A percentile compares a stretch with the other conserved stretches of the same genome.
phyloP scores from a whole-genome alignment of 2,888 invertebrate genomes.

The Philhelius pedissequus region DNA sequence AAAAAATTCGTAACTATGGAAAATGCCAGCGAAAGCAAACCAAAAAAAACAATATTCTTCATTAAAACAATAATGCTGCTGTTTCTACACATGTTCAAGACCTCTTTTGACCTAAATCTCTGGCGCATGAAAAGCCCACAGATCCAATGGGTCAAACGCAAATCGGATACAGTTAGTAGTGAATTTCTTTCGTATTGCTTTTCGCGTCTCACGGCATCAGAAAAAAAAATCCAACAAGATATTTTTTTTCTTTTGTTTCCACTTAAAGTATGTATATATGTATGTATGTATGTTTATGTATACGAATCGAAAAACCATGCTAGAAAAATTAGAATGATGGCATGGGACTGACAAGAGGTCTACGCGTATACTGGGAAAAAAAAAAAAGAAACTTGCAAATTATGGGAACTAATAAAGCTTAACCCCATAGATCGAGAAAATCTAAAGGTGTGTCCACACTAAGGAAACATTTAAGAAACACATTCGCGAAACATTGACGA shows the following conservation, averaged over 20 bases:
- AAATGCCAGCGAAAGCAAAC: neutral
- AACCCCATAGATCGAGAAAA: neutral
- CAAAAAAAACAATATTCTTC: neutral
- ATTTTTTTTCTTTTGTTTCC: neutral
- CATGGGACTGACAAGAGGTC: neutral
- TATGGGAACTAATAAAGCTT: neutral
- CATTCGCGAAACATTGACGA: too few species aligned
- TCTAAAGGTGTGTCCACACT: too few species aligned
- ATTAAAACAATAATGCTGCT: neutral
- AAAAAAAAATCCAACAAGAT: neutral
- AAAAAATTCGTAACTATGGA: neutral
- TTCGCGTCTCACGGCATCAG: constrained; percentile 1
- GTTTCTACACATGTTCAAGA: constrained; percentile 57
- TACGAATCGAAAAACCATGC: neutral
- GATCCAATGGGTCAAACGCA: constrained; percentile 57
- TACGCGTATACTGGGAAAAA: neutral
- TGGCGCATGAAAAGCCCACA: constrained; percentile 15
- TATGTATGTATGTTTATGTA: too few species aligned
- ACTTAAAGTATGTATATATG: too few species aligned
- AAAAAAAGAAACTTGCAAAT: neutral
- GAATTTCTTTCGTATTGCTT: constrained; percentile 2
- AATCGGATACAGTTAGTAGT: constrained; percentile 47
- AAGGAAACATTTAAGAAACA: too few species aligned
- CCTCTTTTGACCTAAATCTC: constrained; percentile 61
- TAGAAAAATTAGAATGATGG: neutral